Percentiles rank a stretch among this genome's conserved stretches.
Conservation (phyloP, 2,888 invertebrate species). For the Scaptomyza parva region DNA sequence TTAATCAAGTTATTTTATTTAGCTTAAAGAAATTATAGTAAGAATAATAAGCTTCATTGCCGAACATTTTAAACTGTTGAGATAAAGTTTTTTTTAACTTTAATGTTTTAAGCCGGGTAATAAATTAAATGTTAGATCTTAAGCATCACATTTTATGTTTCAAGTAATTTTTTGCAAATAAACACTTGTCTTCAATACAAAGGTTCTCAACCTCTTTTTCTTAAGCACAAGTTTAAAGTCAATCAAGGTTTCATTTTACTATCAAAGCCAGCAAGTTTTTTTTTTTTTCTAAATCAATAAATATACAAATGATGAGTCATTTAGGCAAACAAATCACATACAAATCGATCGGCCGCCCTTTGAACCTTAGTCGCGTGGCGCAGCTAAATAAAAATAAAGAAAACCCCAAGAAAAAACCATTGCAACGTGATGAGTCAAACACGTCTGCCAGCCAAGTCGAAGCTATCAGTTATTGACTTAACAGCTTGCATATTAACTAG, state of each 20-base stretch:
- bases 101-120: background rate
- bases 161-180: background rate
- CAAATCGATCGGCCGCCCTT: slow-evolving; percentile 60
- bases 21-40: too few relatives aligned
- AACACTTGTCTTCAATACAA: background rate
- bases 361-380: slow-evolving; percentile 68
- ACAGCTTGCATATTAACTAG: slow-evolving; percentile 72
- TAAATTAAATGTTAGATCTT: background rate
- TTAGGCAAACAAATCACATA: slow-evolving; percentile 51
- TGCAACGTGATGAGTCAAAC: slow-evolving; percentile 67
- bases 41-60: too few relatives aligned
- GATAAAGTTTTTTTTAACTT: too few relatives aligned
- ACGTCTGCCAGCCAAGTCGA: slow-evolving; percentile 42
- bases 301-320: slow-evolving; percentile 57
- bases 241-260: background rate
- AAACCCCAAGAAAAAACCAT: too few relatives aligned
- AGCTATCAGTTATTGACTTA: slow-evolving; percentile 53
- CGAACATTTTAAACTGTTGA: too few relatives aligned
- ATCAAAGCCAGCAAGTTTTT: slow-evolving; percentile 9
- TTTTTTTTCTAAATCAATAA: slow-evolving; percentile 6
- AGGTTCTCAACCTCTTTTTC: background rate
- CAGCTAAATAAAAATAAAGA: background rate
- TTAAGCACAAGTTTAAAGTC: background rate
- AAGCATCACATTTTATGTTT: background rate
- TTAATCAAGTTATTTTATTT: too few relatives aligned